phyloP scores from a whole-genome alignment of 23 tunicate genomes.

The Aplidium turbinatum region DNA sequence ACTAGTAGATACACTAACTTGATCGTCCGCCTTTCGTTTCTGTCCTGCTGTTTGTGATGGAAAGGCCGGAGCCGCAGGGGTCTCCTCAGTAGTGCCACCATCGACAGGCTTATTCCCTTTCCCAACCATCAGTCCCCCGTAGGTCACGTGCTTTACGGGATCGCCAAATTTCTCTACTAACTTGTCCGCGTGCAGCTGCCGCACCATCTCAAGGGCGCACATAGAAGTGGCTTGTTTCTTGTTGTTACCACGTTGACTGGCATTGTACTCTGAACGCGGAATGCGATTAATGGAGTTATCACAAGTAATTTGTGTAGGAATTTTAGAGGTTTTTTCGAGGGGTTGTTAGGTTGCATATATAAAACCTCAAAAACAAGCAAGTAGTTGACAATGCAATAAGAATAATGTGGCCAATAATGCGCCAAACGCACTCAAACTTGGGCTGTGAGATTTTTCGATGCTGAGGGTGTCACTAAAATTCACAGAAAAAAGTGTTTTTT shows the following conservation, averaged over 20 bases:
- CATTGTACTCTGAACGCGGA: conserved; percentile 59
- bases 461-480: too few relatives aligned
- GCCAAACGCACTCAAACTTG: too few relatives aligned
- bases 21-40: conserved; percentile 83
- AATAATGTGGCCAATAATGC: too few relatives aligned
- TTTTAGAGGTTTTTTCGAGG: too few relatives aligned
- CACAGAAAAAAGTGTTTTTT: too few relatives aligned
- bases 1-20: too few relatives aligned
- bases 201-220: conserved; percentile 86
- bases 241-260: conserved; percentile 80
- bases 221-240: conserved; percentile 93
- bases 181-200: conserved; percentile 63
- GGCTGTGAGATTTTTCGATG: too few relatives aligned
- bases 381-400: too few relatives aligned
- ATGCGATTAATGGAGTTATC: too few relatives aligned
- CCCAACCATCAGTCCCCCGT: conserved; percentile 33
- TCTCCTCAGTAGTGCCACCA: neutral
- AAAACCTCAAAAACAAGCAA: too few relatives aligned
- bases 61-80: neutral
- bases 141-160: conserved; percentile 59
- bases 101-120: conserved; percentile 4
- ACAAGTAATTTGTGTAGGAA: too few relatives aligned
- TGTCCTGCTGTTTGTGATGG: conserved; percentile 23
- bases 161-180: conserved; percentile 87
- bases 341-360: too few relatives aligned